phyloP scores from a whole-genome alignment of 2,797 vertebrate genomes.

The Ctenopoma kingsleyae region DNA sequence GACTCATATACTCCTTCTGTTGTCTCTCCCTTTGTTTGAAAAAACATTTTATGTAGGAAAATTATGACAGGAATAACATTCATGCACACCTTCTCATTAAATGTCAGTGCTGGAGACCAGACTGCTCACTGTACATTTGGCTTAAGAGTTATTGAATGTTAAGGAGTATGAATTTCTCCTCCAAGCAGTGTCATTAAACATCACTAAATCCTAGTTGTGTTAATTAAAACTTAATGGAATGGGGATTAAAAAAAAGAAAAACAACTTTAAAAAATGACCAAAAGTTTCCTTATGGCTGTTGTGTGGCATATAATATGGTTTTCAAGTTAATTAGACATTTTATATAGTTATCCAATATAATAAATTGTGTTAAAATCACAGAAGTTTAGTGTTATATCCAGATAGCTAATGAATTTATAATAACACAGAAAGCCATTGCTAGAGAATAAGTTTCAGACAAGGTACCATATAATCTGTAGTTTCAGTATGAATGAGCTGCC shows the following conservation, averaged over 20 bases:
- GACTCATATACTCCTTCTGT: background rate
- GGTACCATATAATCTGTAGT: constrained; percentile 2
- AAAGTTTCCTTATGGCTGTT: constrained; percentile 40
- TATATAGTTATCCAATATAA: constrained; percentile 40
- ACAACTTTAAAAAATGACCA: constrained; percentile 2
- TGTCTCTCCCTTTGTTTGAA: background rate
- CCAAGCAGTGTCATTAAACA: constrained; percentile 59
- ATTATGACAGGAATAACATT: constrained; percentile 17
- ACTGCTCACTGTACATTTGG: constrained; percentile 31
- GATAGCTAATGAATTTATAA: constrained; percentile 34
- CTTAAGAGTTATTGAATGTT: constrained; percentile 56
- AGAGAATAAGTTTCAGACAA: constrained; percentile 13
- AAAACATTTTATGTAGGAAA: constrained; percentile 8
- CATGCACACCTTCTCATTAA: constrained; percentile 2
- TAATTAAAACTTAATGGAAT: constrained; percentile 69
- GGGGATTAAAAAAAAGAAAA: constrained; percentile 26
- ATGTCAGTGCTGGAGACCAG: background rate
- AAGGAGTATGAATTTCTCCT: constrained; percentile 62
- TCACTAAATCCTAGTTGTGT: constrained; percentile 59
- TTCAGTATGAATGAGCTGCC: constrained; percentile 25
- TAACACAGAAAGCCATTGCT: background rate
- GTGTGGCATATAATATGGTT: constrained; percentile 43
- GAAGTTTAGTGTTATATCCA: constrained; percentile 29
- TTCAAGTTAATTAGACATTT: constrained; percentile 59
- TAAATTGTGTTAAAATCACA: constrained; percentile 27